Conservation (phyloP, 2,888 invertebrate species). For the Archaeoteleia sp. region DNA sequence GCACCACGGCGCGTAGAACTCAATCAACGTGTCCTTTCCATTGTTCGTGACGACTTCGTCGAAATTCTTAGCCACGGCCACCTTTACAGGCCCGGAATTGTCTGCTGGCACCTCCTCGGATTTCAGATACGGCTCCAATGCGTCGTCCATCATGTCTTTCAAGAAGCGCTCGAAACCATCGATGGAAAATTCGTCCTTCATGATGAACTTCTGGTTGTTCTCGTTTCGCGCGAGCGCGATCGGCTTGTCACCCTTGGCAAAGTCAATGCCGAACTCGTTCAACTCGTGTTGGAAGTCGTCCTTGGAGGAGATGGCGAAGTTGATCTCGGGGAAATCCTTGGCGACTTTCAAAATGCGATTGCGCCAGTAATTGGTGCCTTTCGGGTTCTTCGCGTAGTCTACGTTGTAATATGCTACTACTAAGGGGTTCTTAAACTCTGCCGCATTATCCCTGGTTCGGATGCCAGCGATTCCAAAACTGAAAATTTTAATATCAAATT, state of each 20-base stretch:
- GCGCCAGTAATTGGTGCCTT: slow-evolving; percentile 99
- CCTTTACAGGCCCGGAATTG: slow-evolving; percentile 88
- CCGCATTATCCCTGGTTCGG: slow-evolving; percentile 88
- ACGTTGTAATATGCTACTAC: slow-evolving; percentile 95
- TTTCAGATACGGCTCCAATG: slow-evolving; percentile 93
- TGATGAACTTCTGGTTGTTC: slow-evolving; percentile 91
- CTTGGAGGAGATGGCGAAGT: slow-evolving; percentile 93
- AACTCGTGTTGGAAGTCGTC: slow-evolving; percentile 96
- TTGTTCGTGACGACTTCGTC: slow-evolving; percentile 94
- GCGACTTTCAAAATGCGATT: slow-evolving; percentile 95
- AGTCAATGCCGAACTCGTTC: slow-evolving; percentile 94
- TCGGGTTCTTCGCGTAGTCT: slow-evolving; percentile 96
- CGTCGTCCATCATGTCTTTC: slow-evolving; percentile 86
- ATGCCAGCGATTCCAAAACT: slow-evolving; percentile 95
- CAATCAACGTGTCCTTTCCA: slow-evolving; percentile 93
- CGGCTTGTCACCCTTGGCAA: slow-evolving; percentile 91
- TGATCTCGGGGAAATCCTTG: slow-evolving; percentile 81
- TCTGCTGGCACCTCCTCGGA: slow-evolving; percentile 93
- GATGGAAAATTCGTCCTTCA: slow-evolving; percentile 92
- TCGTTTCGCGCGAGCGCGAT: slow-evolving; percentile 88
- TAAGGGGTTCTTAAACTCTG: slow-evolving; percentile 91
- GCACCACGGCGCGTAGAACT: slow-evolving; percentile 99
- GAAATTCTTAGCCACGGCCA: slow-evolving; percentile 98
- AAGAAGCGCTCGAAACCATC: slow-evolving; percentile 91
- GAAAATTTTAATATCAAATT: slow-evolving; percentile 53